phyloP scores from a whole-genome alignment of 1,140 invertebrate species.

The Dreissena rostriformis region DNA sequence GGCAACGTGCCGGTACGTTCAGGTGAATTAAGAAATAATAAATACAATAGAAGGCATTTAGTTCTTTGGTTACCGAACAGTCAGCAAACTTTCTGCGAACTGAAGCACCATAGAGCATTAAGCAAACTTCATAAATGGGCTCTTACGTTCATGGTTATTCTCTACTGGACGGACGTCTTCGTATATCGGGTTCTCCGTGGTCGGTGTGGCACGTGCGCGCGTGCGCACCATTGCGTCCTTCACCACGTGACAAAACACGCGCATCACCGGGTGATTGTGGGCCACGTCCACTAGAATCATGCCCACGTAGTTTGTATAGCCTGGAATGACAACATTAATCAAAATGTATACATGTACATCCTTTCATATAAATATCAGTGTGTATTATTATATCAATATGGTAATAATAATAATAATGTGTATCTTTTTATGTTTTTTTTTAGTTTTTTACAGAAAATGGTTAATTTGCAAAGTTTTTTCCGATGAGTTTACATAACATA shows the following conservation, averaged over 20 bases:
- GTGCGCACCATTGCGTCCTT: neutral
- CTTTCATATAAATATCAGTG: too few relatives aligned
- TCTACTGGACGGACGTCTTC: neutral
- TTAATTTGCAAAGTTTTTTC: too few relatives aligned
- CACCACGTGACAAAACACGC: slow-evolving; percentile 52
- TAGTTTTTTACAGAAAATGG: too few relatives aligned
- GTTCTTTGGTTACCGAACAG: too few relatives aligned
- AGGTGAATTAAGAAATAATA: neutral
- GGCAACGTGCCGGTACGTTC: neutral
- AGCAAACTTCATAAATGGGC: neutral
- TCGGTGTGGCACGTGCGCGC: neutral
- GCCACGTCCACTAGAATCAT: slow-evolving; percentile 62
- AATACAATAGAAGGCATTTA: neutral
- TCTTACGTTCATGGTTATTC: neutral
- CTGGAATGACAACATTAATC: slow-evolving; percentile 14
- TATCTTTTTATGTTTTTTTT: neutral
- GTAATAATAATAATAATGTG: neutral
- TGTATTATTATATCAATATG: too few relatives aligned
- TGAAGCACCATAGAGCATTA: neutral
- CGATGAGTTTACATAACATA: neutral
- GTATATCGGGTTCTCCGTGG: neutral
- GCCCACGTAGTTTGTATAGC: slow-evolving; percentile 59
- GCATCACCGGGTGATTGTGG: slow-evolving; percentile 63
- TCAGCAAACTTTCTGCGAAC: neutral
- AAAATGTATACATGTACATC: too few relatives aligned